phyloP scores from a whole-genome alignment of 2,888 invertebrate genomes.

The Napeogenes inachia region DNA sequence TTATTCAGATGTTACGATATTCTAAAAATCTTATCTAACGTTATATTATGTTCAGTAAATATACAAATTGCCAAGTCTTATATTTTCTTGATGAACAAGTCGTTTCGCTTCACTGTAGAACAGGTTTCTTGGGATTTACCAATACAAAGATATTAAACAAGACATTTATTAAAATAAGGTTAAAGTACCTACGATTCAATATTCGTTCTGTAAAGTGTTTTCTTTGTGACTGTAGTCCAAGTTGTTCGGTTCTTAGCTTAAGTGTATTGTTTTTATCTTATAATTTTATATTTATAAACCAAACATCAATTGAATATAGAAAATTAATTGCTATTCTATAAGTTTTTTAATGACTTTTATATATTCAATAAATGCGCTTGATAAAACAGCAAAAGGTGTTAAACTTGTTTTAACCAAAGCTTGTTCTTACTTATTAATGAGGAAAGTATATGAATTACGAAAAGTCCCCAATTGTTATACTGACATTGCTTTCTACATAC shows the following conservation, averaged over 20 bases:
- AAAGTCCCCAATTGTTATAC: no score
- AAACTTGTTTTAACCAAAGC: slow-evolving; percentile 25
- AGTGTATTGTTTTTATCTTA: no score
- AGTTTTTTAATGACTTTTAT: no score
- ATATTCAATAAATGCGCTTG: no score
- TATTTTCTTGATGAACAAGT: background rate
- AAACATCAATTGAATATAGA: no score
- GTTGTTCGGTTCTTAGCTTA: background rate
- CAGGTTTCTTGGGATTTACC: slow-evolving; percentile 1
- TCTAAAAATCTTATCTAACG: background rate
- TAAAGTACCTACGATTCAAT: background rate
- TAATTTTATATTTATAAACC: no score
- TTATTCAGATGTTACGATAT: background rate
- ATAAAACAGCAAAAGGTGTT: slow-evolving; percentile 6
- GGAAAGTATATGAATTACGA: background rate
- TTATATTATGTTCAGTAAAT: background rate
- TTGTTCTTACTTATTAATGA: slow-evolving; percentile 18
- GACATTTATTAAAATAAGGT: background rate
- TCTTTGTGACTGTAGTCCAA: background rate
- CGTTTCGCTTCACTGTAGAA: slow-evolving; percentile 2
- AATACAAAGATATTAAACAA: background rate
- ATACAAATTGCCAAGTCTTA: background rate
- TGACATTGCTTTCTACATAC: no score
- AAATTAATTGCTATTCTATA: no score
- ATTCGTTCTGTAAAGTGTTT: background rate